Base-by-base conservation (phyloP, 2,113 vertebrate species). In the Microcebus lehilahytsara region DNA sequence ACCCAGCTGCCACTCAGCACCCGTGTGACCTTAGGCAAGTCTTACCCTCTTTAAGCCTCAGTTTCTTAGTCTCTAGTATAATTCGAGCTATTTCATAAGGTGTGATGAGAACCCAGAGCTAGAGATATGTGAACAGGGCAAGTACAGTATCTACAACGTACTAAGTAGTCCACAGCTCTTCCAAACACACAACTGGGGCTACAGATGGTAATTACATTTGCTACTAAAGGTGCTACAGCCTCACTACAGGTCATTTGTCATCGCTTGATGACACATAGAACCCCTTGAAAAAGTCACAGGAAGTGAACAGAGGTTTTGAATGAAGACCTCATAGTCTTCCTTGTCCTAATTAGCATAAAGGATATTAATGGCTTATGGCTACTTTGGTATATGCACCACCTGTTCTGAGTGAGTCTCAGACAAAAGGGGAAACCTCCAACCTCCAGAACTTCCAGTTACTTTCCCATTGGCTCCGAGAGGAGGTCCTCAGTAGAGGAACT, bases 21-120 rank as follows among this genome's bases (percentile, higher is more conserved):
- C 91, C 92, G 46, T 71, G 40, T 96, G 91, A 95, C 71, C 22
- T 89, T 75, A 85, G 88, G 91, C 96, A 98, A 97, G 85, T 94
- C 25, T 60, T 60, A 80, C 9, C 34, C 10, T 95, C 58, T 37
- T 37, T 75, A 37, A 95, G 30, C 19, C 75, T 88, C 80, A 84
- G 80, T 84, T 96, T 97, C 58, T 27, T 58, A 56, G 20, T 62
- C 46, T n/a, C 11, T 46, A 34, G 6, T 37, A 56, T 19, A 91
- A 84, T 84, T 72, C 62, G 89, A 75, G 51, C 46, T 79, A 79
- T 16, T 85, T 95, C 32, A 85, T 56, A 93, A 92, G 1, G 60
- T 67, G 17, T 56, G 40, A 27, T 64, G 20, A 80, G 37, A 87
- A 93, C 42, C 60, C 60, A 93, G 12, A 17, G 71, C 74, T 60